phyloP scores from a whole-genome alignment of 2,113 vertebrate species.

The Coptodon rendalli region DNA sequence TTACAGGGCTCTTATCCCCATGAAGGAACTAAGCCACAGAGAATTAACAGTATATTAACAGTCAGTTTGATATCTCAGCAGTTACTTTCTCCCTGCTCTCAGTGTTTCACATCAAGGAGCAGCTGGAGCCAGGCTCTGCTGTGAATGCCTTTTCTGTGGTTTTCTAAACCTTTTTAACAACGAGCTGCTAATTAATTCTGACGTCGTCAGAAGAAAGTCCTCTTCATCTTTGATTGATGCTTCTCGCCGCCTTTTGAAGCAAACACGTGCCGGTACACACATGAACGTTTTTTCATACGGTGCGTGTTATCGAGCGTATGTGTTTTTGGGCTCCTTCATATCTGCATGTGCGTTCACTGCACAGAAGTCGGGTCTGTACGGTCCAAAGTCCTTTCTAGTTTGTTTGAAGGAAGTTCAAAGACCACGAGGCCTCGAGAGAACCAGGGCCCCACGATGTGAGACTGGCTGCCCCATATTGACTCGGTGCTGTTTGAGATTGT shows the following conservation, averaged over 20 bases:
- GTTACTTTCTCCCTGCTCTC: neutral
- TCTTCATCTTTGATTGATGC: slow-evolving; percentile 33
- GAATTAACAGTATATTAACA: neutral
- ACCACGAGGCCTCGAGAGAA: neutral
- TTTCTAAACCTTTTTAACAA: slow-evolving; percentile 3
- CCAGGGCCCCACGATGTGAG: neutral
- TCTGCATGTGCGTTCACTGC: neutral
- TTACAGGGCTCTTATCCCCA: neutral
- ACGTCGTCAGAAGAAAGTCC: neutral
- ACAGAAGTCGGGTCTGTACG: neutral
- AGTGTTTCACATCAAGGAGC: neutral
- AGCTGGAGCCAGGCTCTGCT: slow-evolving; percentile 3
- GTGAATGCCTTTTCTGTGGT: neutral
- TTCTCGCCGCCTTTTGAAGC: slow-evolving; percentile 13
- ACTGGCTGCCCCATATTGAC: neutral
- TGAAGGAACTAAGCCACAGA: neutral
- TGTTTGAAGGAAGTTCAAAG: slow-evolving; percentile 58
- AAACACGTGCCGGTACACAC: neutral
- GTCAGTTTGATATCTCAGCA: neutral
- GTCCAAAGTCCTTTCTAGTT: neutral
- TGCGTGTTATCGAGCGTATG: neutral
- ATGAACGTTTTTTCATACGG: neutral
- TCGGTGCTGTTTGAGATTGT: neutral
- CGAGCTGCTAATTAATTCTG: neutral
- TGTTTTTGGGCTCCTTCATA: neutral